Evolutionary conservation across 1,140 invertebrate genomes (phyloP).

Genomic region (Cyphomyrmex costatus): DNA sequence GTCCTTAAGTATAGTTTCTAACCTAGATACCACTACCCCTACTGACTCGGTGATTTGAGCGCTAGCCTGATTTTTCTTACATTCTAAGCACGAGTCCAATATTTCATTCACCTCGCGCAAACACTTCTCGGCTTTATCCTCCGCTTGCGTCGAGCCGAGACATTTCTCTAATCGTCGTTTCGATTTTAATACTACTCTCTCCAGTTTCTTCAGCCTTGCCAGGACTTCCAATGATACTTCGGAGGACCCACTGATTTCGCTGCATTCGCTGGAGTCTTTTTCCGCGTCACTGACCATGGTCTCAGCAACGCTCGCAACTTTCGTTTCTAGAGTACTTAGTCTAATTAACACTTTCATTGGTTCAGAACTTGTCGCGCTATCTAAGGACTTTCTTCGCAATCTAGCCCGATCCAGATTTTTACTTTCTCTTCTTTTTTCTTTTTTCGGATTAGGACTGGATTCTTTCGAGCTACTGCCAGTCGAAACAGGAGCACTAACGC

Average conservation of each 20-base stretch:
- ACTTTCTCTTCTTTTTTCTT: conserved; percentile 86
- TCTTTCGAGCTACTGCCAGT: conserved; percentile 83
- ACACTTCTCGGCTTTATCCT: conserved; percentile 84
- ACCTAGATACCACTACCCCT: conserved; percentile 88
- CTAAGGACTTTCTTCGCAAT: conserved; percentile 91
- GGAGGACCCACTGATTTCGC: conserved; percentile 76
- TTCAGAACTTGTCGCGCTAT: conserved; percentile 92
- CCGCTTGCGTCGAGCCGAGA: conserved; percentile 82
- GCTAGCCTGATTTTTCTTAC: conserved; percentile 80
- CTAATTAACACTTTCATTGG: conserved; percentile 93
- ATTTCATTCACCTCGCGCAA: conserved; percentile 84
- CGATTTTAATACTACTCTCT: conserved; percentile 81
- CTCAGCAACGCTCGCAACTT: conserved; percentile 89
- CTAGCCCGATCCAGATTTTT: conserved; percentile 85
- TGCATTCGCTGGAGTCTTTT: conserved; percentile 83
- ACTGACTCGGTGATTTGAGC: conserved; percentile 88
- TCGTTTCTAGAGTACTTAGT: conserved; percentile 91
- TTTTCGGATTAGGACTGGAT: conserved; percentile 86
- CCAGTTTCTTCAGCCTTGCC: conserved; percentile 80
- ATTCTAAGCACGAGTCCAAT: conserved; percentile 82
- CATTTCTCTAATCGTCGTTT: conserved; percentile 83
- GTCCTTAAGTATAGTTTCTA: conserved; percentile 89
- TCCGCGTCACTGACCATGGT: conserved; percentile 83
- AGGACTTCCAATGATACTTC: conserved; percentile 82
- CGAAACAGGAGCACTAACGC: conserved; percentile 79